These are phyloP conservation scores for Triops longicaudatus DNA, from an alignment of 1,140 invertebrate species.

Conservation along the genomic window DNA sequence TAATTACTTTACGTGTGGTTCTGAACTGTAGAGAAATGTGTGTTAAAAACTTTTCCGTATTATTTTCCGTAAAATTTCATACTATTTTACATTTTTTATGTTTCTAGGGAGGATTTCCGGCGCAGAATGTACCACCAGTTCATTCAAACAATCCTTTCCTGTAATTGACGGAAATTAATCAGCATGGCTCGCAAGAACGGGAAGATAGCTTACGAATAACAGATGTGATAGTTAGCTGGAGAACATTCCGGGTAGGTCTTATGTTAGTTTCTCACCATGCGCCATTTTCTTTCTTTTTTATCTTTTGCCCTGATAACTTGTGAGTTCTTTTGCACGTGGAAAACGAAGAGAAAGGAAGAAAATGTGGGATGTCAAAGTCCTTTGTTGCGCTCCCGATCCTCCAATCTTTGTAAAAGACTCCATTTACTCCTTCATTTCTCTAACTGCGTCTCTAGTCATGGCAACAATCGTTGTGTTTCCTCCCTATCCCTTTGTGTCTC, in stretches of 20 bases:
- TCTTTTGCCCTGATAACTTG: not conserved
- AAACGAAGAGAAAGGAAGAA: not conserved
- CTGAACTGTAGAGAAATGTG: too few species aligned
- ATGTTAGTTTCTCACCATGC: not conserved
- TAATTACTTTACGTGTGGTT: too few species aligned
- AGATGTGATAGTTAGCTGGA: slow-evolving; percentile 11
- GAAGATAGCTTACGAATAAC: not conserved
- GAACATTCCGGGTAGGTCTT: slow-evolving; percentile 5
- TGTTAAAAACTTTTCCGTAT: too few species aligned
- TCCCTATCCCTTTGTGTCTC: not conserved
- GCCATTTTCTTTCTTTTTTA: not conserved
- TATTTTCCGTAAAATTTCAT: too few species aligned
- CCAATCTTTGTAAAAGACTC: not conserved
- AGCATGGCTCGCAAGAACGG: not conserved
- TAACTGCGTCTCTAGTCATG: slow-evolving; percentile 11
- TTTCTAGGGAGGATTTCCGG: not conserved
- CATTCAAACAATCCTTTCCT: not conserved
- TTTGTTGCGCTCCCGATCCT: not conserved
- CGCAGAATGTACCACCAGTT: not conserved
- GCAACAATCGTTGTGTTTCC: not conserved
- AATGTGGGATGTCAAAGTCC: not conserved
- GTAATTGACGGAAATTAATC: not conserved
- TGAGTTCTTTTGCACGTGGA: not conserved
- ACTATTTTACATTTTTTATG: too few species aligned
- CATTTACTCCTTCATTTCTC: not conserved